Conservation (phyloP, 2,113 vertebrate genomes). For the Phoenicopterus ruber region DNA sequence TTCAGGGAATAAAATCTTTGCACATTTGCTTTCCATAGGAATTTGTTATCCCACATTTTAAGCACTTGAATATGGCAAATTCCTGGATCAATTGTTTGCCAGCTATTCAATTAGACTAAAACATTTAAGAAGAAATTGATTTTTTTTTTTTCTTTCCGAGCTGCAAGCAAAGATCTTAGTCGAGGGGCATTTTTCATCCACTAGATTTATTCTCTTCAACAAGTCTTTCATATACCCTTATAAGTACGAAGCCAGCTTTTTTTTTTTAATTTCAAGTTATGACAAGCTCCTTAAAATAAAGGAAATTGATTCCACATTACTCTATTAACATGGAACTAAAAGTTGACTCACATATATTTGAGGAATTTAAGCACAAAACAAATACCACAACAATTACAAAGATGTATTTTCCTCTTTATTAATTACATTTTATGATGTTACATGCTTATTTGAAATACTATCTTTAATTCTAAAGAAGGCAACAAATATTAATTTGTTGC, state of each 20-base stretch:
- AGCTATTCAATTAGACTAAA: slow-evolving; percentile 14
- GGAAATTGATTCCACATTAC: neutral
- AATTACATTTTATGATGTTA: neutral
- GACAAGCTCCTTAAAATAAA: neutral
- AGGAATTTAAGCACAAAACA: neutral
- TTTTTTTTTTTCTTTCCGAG: neutral
- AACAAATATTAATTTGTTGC: neutral
- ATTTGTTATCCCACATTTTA: neutral
- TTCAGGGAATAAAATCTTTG: neutral
- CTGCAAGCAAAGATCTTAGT: neutral
- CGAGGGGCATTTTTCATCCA: neutral
- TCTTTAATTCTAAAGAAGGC: neutral
- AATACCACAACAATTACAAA: neutral
- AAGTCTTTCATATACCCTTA: neutral
- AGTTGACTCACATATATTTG: neutral
- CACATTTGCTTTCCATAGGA: neutral
- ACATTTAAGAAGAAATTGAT: neutral
- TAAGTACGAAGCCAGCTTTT: neutral
- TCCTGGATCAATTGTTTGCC: neutral
- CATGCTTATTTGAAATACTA: neutral
- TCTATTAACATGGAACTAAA: neutral
- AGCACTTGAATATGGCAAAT: neutral
- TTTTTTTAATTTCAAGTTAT: neutral
- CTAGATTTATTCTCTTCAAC: neutral
- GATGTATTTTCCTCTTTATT: neutral